Conservation (phyloP, 2,797 vertebrate genomes). For the Dipus sagitta region DNA sequence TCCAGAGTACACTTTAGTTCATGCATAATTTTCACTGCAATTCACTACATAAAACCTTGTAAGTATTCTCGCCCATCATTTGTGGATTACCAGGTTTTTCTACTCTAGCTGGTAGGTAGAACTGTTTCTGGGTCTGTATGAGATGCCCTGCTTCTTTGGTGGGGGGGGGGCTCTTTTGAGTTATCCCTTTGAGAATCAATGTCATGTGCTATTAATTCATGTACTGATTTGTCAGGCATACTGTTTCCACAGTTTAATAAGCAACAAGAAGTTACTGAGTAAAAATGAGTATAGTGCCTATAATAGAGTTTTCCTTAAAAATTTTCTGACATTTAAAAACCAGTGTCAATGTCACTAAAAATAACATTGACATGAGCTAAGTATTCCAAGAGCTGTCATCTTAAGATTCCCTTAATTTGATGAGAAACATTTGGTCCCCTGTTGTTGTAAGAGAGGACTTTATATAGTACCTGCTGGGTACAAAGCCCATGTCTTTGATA, state of each 20-base stretch:
- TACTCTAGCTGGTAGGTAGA: conserved; percentile 6
- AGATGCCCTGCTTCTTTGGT: background rate
- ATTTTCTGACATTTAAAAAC: conserved; percentile 79
- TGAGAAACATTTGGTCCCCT: background rate
- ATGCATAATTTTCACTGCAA: background rate
- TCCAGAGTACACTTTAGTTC: background rate
- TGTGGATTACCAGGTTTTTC: background rate
- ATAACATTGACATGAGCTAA: conserved; percentile 56
- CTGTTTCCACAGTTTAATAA: conserved; percentile 40
- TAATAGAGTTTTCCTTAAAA: conserved; percentile 78
- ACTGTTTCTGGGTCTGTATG: background rate
- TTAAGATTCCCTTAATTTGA: conserved; percentile 38
- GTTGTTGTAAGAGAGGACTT: conserved; percentile 13
- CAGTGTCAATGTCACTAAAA: conserved; percentile 63
- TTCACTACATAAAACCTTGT: conserved; percentile 23
- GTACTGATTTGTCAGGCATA: conserved; percentile 64
- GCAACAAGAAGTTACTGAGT: conserved; percentile 44
- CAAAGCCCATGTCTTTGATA: conserved; percentile 47
- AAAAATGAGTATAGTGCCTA: conserved; percentile 63
- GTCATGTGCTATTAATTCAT: conserved; percentile 65
- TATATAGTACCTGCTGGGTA: conserved; percentile 51
- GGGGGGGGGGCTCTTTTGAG: background rate
- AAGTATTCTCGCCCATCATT: background rate
- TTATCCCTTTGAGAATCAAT: conserved; percentile 6
- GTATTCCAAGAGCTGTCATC: conserved; percentile 51